phyloP scores from a whole-genome alignment of 2,888 invertebrate genomes.

The Eurytoma californica region DNA sequence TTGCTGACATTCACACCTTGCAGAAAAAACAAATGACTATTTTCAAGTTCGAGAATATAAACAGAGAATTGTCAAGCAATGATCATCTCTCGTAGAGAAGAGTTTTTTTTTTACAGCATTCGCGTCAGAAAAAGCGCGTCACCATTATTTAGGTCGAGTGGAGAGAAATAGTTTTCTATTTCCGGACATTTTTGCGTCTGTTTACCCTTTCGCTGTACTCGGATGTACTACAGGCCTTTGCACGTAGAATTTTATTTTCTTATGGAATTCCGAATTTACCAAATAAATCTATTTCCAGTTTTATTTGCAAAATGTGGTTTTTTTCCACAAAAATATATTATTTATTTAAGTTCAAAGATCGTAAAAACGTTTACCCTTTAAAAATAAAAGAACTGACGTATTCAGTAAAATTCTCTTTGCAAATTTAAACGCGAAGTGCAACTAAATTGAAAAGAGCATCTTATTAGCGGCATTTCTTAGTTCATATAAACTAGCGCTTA shows the following conservation, averaged over 20 bases:
- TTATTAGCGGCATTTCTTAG: not conserved
- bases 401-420: not conserved
- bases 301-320: not conserved
- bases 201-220: not conserved
- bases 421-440: not conserved
- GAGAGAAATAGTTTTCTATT: conserved; percentile 11
- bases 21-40: not conserved
- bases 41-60: conserved; percentile 8
- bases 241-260: not conserved
- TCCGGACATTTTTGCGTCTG: not conserved
- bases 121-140: conserved; percentile 12
- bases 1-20: not conserved
- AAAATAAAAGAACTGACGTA: not conserved
- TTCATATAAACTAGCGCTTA: conserved; percentile 14
- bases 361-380: not conserved
- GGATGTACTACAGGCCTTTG: too few species aligned
- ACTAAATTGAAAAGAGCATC: not conserved
- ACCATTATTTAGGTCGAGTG: not conserved
- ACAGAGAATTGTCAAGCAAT: not conserved
- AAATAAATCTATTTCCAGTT: too few species aligned
- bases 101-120: not conserved
- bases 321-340: not conserved
- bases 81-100: not conserved
- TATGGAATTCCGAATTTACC: too few species aligned
- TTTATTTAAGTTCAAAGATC: not conserved